Conservation (phyloP, 2,113 vertebrate species). For the Upupa epops region DNA sequence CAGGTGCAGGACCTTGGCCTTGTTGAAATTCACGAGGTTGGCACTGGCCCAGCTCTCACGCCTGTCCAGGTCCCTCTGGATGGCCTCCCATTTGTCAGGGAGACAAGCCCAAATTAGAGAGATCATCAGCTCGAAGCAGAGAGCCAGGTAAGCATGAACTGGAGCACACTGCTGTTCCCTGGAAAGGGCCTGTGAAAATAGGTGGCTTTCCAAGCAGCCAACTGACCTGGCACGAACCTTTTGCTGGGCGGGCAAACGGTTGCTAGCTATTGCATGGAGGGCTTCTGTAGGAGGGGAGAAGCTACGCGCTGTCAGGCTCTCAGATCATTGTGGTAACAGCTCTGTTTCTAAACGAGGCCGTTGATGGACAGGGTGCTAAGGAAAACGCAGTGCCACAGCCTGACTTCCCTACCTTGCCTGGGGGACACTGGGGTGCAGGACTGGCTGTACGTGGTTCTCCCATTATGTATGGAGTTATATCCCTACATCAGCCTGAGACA, state of each 20-base stretch:
- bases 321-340: no score
- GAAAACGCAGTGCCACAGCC: not conserved
- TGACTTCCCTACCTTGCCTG: not conserved
- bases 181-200: not conserved
- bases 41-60: no score
- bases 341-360: not conserved
- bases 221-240: not conserved
- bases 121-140: not conserved
- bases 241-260: not conserved
- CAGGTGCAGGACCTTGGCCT: no score
- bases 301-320: not conserved
- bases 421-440: not conserved
- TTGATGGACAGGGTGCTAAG: not conserved
- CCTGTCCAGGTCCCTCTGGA: no score
- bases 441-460: not conserved
- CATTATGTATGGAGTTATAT: not conserved
- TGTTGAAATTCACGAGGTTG: no score
- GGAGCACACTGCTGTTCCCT: not conserved
- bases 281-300: not conserved
- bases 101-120: not conserved
- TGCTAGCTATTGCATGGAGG: fast-evolving
- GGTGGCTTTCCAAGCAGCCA: not conserved
- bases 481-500: not conserved
- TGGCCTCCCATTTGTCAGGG: no score
- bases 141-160: not conserved